Evolutionary conservation across 2,797 vertebrate genomes (phyloP).

Genomic region (Pseudochromis fuscus): DNA sequence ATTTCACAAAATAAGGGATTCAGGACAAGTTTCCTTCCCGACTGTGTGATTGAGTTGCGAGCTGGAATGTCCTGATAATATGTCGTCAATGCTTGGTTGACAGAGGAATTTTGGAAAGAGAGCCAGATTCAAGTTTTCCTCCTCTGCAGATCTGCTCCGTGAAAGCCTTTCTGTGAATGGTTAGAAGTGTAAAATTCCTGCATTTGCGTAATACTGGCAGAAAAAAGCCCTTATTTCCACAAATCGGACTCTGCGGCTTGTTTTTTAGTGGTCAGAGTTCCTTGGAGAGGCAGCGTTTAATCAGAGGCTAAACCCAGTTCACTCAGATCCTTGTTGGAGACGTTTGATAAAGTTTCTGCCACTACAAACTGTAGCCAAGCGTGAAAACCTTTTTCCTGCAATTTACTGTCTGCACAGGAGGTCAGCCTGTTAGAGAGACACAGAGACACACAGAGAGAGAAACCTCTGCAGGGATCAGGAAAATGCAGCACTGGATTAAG

Average conservation of each 20-base stretch:
- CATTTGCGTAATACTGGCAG: conserved; percentile 44
- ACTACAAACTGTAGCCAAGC: conserved; percentile 74
- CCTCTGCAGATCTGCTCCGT: conserved; percentile 5
- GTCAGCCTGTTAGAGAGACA: conserved; percentile 38
- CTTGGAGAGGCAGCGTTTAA: conserved; percentile 62
- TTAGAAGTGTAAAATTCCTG: conserved; percentile 44
- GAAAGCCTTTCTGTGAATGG: conserved; percentile 37
- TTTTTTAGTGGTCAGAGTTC: conserved; percentile 47
- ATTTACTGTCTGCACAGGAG: conserved; percentile 79
- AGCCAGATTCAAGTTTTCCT: conserved; percentile 39
- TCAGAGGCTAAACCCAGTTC: conserved; percentile 60
- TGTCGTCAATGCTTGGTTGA: conserved; percentile 50
- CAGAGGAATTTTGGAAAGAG: conserved; percentile 45
- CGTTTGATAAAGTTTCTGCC: conserved; percentile 79
- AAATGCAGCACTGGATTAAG: conserved; percentile 45
- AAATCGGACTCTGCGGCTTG: conserved; percentile 46
- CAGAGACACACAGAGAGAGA: no score
- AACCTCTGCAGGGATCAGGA: conserved; percentile 40
- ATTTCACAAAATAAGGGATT: conserved; percentile 29
- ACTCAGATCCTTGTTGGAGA: conserved; percentile 62
- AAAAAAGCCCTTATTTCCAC: conserved; percentile 56
- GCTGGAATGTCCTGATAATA: conserved; percentile 59
- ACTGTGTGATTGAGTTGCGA: conserved; percentile 31
- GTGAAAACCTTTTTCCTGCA: conserved; percentile 80
- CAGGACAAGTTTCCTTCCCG: conserved; percentile 34